These are phyloP conservation scores for Drosophila eugracilis DNA, from an alignment of 1,140 invertebrate genomes.

Conservation along the genomic window DNA sequence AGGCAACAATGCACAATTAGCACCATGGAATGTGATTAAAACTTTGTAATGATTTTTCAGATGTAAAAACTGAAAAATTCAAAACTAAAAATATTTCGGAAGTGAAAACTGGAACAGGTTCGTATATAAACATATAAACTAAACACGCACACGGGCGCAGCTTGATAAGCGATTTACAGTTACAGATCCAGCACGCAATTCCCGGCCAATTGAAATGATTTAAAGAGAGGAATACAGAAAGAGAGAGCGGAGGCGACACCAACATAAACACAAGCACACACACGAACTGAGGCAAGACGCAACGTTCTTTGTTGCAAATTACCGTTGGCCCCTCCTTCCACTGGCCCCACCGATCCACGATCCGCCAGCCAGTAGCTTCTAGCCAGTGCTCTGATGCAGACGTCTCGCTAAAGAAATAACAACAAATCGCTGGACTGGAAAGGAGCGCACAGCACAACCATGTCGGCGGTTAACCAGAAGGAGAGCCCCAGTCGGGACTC, in stretches of 20 bases:
- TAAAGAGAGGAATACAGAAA: background rate
- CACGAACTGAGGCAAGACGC: conserved; percentile 29
- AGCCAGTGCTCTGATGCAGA: conserved; percentile 64
- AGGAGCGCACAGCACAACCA: conserved; percentile 28
- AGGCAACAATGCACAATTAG: no score
- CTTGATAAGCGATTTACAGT: conserved; percentile 36
- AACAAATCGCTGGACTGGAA: conserved; percentile 11
- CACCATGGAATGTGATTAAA: no score
- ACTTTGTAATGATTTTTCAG: no score
- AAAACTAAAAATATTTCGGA: no score
- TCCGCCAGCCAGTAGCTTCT: conserved; percentile 57
- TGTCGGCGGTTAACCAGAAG: conserved; percentile 78
- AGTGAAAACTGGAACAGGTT: no score
- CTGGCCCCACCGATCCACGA: conserved; percentile 33
- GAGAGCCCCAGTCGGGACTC: conserved; percentile 84
- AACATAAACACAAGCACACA: conserved; percentile 20
- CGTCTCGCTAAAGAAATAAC: conserved; percentile 31
- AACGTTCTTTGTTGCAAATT: conserved; percentile 63
- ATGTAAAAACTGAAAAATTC: no score
- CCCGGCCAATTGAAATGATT: conserved; percentile 20
- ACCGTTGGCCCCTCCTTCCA: conserved; percentile 39
- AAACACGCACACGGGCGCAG: conserved; percentile 1
- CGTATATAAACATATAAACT: conserved; percentile 23
- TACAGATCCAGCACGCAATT: conserved; percentile 46
- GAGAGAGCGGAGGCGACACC: conserved; percentile 1